A percentile compares a stretch with the other conserved stretches of the same genome.
Conservation (phyloP, 2,888 invertebrate genomes). For the Anthoptus insignis region DNA sequence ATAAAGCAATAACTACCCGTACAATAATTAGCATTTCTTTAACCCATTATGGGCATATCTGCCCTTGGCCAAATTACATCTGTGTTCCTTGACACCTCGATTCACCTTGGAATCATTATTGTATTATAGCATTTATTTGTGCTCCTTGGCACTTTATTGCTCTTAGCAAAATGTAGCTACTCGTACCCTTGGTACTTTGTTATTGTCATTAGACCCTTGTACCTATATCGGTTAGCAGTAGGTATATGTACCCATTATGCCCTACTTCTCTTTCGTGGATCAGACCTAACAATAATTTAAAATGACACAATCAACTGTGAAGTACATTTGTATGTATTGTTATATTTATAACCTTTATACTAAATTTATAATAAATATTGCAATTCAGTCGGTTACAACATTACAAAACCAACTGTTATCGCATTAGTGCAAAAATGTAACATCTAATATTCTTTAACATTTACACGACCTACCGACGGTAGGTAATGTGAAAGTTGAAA, state of each 20-base stretch:
- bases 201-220: not conserved
- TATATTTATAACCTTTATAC: not conserved
- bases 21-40: not conserved
- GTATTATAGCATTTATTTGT: not conserved
- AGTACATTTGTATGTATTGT: not conserved
- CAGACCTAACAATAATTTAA: not conserved
- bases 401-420: not conserved
- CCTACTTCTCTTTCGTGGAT: not conserved
- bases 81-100: not conserved
- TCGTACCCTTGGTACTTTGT: not conserved
- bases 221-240: not conserved
- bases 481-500: not conserved
- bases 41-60: not conserved
- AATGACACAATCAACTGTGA: not conserved
- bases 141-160: not conserved
- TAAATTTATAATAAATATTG: not conserved
- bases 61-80: not conserved
- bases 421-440: not conserved
- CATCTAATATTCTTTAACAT: not conserved
- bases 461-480: not conserved
- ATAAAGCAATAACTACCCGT: not conserved
- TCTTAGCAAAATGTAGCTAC: not conserved
- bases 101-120: not conserved
- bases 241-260: not conserved
- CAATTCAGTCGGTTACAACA: not conserved